Conservation (phyloP, 1,140 invertebrate genomes). For the Phymorhynchus buccinoides region DNA sequence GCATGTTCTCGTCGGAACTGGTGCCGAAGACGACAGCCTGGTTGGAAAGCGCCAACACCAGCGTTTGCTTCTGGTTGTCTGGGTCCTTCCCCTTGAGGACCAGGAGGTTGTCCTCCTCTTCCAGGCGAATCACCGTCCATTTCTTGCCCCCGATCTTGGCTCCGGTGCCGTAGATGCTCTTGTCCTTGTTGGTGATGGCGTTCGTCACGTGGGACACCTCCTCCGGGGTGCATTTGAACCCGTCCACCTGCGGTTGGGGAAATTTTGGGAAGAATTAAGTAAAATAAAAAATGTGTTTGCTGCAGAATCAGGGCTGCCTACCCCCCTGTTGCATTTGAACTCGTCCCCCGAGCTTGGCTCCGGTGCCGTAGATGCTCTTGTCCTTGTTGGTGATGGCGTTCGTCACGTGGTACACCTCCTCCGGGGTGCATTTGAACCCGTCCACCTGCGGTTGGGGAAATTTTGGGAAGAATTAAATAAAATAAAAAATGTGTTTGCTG, state of each 20-base stretch:
- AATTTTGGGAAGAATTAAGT: no score
- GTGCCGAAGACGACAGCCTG: constrained; percentile 39
- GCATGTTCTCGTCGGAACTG: constrained; percentile 39
- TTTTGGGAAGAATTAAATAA: no score
- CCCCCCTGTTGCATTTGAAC: no score
- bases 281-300: no score
- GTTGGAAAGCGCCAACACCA: constrained; percentile 38
- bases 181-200: constrained; percentile 29
- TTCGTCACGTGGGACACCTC: constrained; percentile 32
- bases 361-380: constrained; percentile 36
- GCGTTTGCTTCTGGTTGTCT: constrained; percentile 37
- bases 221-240: constrained; percentile 30
- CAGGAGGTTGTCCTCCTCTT: constrained; percentile 21
- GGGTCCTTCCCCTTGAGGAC: constrained; percentile 43
- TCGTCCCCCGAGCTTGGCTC: constrained; percentile 35
- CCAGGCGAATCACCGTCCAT: constrained; percentile 44
- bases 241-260: constrained; percentile 1
- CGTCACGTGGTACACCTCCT: constrained; percentile 33
- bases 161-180: constrained; percentile 37
- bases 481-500: no score
- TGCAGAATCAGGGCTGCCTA: no score
- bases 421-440: constrained; percentile 22
- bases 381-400: constrained; percentile 31
- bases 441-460: constrained; percentile 18
- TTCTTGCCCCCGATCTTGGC: constrained; percentile 36